phyloP scores from a whole-genome alignment of 2,113 vertebrate species.

The Seriola dumerili region DNA sequence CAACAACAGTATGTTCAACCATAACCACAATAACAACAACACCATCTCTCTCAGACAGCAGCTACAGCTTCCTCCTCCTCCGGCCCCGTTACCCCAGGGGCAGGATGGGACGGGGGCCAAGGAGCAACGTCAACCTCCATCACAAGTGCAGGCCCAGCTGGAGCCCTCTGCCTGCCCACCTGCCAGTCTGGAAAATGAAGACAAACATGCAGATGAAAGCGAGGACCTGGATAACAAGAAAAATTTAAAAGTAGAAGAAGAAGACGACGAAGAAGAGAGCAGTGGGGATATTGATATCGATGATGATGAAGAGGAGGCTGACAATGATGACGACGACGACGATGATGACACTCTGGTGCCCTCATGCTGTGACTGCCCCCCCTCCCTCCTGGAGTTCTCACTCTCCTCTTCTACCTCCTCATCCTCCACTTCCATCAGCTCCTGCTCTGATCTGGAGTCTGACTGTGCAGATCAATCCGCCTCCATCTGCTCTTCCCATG shows the following conservation, averaged over 20 bases:
- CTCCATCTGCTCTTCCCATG: constrained; percentile 83
- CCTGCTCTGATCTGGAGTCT: constrained; percentile 94
- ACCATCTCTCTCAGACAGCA: constrained; percentile 82
- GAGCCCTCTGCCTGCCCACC: constrained; percentile 48
- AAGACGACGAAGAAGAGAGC: constrained; percentile 74
- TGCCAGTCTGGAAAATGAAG: constrained; percentile 51
- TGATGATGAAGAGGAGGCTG: constrained; percentile 70
- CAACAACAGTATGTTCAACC: constrained; percentile 86
- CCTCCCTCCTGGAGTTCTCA: constrained; percentile 85
- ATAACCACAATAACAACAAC: constrained; percentile 88
- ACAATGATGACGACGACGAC: constrained; percentile 74
- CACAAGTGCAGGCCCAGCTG: constrained; percentile 48
- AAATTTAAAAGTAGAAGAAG: constrained; percentile 62
- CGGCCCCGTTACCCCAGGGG: constrained; percentile 59
- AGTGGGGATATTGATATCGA: constrained; percentile 77
- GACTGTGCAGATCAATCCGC: constrained; percentile 87
- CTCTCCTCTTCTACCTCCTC: constrained; percentile 86
- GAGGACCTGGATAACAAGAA: constrained; percentile 70
- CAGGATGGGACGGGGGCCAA: constrained; percentile 63
- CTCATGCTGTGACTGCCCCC: constrained; percentile 84
- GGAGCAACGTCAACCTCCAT: constrained; percentile 45
- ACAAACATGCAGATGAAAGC: constrained; percentile 44
- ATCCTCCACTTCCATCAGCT: constrained; percentile 94
- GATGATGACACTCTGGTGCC: constrained; percentile 89
- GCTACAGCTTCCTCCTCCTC: constrained; percentile 76